Evolutionary conservation across 1,140 invertebrate species (phyloP), one percentile per base, ranked within the genome.

Genomic region (Drosophila littoralis): DNA sequence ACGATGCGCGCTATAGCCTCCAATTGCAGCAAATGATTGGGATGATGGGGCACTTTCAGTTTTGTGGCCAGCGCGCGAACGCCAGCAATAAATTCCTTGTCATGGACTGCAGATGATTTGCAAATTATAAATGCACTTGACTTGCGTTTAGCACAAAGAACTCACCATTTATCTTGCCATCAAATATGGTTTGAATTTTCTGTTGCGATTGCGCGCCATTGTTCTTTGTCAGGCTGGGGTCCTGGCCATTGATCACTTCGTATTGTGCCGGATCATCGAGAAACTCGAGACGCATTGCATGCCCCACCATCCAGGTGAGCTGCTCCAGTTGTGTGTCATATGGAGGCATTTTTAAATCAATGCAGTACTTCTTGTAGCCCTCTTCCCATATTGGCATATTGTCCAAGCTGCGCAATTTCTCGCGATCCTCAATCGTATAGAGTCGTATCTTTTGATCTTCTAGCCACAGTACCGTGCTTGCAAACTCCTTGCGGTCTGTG

Each of bases 391-490:
- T 91, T 2, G 93, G 85, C 28, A 79, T 73, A 6, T 94, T 91
- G 13, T 93, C 79, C 15, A 94, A 93, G 54, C 93, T 92, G 51
- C 96, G 93, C 17, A 99, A 91, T 1, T 92, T 93, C 70, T 94
- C 94, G 22, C 97, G 93, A 67, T 97, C 96, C 91, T 98, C 97
- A 66, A 97, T 96, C 80, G 95, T 96, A 81, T 98, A 98, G 80
- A 96, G 95, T 13, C 98, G 95, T 77, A 99, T 98, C 93, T 97
- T 98, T 92, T 98, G 97, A 92, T 98, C 97, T 93, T 99, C 98
- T 28, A 99, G 89, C 98, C 98, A 99, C 1, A 96, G 89, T 15
- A 98, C 94, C 33, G 98, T 93, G 82, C 95, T 96, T 57, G 96
- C 95, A 90, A 98, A 96, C 79, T 97, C 94, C 68, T 95, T 94